A percentile compares a stretch with the other conserved stretches of the same genome.
Conservation (phyloP, 1,140 invertebrate genomes). For the Dinoponera quadriceps region DNA sequence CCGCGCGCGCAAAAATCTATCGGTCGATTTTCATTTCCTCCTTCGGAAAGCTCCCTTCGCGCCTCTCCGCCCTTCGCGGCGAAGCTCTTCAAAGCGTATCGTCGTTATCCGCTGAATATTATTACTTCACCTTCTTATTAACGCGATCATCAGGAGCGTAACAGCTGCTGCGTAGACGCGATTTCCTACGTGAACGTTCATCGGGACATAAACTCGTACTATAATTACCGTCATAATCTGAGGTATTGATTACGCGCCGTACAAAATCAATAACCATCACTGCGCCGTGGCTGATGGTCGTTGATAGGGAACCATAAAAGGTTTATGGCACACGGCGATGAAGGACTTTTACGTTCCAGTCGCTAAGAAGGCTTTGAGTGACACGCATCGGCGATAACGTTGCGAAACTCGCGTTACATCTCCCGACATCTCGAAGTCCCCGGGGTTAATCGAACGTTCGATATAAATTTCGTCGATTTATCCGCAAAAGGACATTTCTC, state of each 20-base stretch:
- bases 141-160: constrained; percentile 31
- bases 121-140: constrained; percentile 47
- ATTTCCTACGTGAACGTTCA: constrained; percentile 55
- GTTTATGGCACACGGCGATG: constrained; percentile 11
- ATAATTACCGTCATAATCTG: constrained; percentile 53
- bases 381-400: constrained; percentile 1
- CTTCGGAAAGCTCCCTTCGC: too few relatives aligned
- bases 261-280: constrained; percentile 52
- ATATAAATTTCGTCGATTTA: constrained; percentile 9
- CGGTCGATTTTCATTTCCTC: constrained; percentile 32
- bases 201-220: constrained; percentile 50
- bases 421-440: too few relatives aligned
- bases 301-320: constrained; percentile 47
- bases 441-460: not conserved
- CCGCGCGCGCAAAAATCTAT: not conserved
- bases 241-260: constrained; percentile 41
- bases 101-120: constrained; percentile 11
- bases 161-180: constrained; percentile 34
- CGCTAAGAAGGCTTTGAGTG: constrained; percentile 9
- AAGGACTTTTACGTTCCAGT: constrained; percentile 8
- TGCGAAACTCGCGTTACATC: not conserved
- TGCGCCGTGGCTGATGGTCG: constrained; percentile 19
- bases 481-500: not conserved
- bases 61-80: too few relatives aligned
- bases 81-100: not conserved